A percentile compares a stretch with the other conserved stretches of the same genome.
Conservation (phyloP, 2,797 vertebrate genomes). For the Babyrousa celebensis region DNA sequence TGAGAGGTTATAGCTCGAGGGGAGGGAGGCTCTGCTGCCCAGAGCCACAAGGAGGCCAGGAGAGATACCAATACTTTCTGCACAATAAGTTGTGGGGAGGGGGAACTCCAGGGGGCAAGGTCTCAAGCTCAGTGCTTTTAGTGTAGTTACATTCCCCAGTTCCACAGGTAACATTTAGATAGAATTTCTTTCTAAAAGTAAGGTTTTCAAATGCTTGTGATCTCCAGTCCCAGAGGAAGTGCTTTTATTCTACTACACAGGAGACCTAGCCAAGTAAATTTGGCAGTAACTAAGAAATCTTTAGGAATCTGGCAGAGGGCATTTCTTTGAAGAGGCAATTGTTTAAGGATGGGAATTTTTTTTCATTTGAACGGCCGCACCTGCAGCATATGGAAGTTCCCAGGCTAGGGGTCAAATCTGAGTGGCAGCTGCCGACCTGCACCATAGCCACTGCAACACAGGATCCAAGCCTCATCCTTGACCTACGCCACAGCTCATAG, state of each 20-base stretch:
- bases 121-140: conserved; percentile 92
- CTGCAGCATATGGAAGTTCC: too few species aligned
- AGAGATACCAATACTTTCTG: conserved; percentile 90
- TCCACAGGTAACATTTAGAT: neutral
- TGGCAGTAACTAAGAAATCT: neutral
- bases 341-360: neutral
- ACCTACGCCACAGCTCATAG: too few species aligned
- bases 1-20: neutral
- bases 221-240: neutral
- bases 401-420: too few species aligned
- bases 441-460: too few species aligned
- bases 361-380: too few species aligned
- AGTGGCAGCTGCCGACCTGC: too few species aligned
- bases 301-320: neutral
- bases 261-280: neutral
- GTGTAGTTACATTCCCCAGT: conserved; percentile 91
- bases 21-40: neutral
- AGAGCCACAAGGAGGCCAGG: conserved; percentile 90
- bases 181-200: neutral
- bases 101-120: conserved; percentile 93
- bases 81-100: conserved; percentile 90
- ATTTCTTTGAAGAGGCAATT: neutral
- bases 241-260: neutral
- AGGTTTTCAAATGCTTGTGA: neutral
- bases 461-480: too few species aligned